A percentile compares a stretch with the other conserved stretches of the same genome.
These are phyloP conservation scores for Hafferia zeledoni DNA, from an alignment of 2,797 vertebrate genomes.

Conservation along the genomic window DNA sequence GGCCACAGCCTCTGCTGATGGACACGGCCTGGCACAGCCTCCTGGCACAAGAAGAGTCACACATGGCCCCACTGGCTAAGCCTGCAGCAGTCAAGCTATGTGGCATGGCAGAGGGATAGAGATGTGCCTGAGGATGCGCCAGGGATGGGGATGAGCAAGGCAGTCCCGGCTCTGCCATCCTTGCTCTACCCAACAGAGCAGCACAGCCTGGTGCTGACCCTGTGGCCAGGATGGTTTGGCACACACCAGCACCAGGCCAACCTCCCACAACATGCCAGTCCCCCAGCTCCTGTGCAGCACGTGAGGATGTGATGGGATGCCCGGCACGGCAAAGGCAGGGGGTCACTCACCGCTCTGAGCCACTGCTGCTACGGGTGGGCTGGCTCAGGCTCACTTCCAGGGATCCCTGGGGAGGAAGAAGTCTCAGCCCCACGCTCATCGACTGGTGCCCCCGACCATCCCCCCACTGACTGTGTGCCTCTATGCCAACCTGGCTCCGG, in stretches of 20 bases:
- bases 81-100: background rate
- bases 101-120: background rate
- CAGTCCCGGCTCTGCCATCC: background rate
- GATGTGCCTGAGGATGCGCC: background rate
- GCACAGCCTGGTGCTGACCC: background rate
- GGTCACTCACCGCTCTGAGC: constrained; percentile 74
- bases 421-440: background rate
- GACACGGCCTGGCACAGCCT: background rate
- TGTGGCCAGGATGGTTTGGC: background rate
- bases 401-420: constrained; percentile 40
- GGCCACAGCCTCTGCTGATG: background rate
- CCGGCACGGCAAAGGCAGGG: rapidly evolving
- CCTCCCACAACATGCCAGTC: background rate
- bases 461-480: rapidly evolving
- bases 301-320: rapidly evolving
- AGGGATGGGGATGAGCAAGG: rapidly evolving
- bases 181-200: background rate
- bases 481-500: background rate
- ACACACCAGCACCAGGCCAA: background rate
- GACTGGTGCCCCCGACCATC: rapidly evolving
- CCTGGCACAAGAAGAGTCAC: background rate
- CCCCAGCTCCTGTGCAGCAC: background rate
- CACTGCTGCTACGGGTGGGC: constrained; percentile 68
- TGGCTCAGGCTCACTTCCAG: constrained; percentile 77
- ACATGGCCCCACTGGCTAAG: background rate